phyloP scores from a whole-genome alignment of 2,888 invertebrate genomes.

The Leucophenga montana region DNA sequence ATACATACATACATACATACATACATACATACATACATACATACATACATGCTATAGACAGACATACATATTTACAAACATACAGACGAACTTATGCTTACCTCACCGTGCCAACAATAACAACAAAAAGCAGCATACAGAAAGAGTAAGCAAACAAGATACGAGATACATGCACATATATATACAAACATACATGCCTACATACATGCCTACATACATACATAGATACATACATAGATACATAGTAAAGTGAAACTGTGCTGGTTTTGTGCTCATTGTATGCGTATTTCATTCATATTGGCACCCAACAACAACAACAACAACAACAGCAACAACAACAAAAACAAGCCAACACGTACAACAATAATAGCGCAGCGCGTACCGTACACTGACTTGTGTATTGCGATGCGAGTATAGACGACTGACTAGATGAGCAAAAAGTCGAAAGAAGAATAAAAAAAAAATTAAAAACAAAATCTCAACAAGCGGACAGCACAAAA shows the following conservation, averaged over 20 bases:
- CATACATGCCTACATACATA: constrained; percentile 31
- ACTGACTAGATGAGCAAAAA: too few species aligned
- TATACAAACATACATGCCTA: too few species aligned
- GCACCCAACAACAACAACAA: constrained; percentile 49
- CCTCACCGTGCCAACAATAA: constrained; percentile 55
- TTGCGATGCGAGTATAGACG: too few species aligned
- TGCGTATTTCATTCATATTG: constrained; percentile 63
- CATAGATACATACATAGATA: constrained; percentile 46
- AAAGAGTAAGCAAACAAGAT: not conserved
- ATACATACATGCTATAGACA: too few species aligned
- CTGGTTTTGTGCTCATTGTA: constrained; percentile 39
- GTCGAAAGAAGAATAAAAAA: too few species aligned
- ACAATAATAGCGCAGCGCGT: constrained; percentile 16
- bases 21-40: too few species aligned
- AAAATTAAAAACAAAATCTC: too few species aligned
- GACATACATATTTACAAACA: constrained; percentile 6
- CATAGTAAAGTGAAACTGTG: constrained; percentile 42
- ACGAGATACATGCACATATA: not conserved
- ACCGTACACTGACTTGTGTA: too few species aligned
- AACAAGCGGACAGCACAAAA: too few species aligned
- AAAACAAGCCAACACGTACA: constrained; percentile 49
- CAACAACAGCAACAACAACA: constrained; percentile 6
- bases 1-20: too few species aligned
- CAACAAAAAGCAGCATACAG: constrained; percentile 7
- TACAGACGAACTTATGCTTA: constrained; percentile 54